phyloP scores from a whole-genome alignment of 2,888 invertebrate genomes.

The Periphyllus acericola region DNA sequence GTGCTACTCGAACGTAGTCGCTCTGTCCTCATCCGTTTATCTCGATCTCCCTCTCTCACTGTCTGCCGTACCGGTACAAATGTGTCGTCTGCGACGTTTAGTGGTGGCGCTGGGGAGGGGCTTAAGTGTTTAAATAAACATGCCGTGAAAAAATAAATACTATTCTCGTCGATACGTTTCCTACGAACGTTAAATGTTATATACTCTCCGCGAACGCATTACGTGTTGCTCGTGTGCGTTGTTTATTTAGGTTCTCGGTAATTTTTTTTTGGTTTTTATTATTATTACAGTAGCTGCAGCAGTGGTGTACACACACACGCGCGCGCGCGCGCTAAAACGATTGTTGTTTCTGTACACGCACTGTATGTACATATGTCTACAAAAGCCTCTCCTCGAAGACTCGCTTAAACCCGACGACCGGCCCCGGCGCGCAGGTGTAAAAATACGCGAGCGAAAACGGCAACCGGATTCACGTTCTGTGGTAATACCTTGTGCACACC shows the following conservation, averaged over 20 bases:
- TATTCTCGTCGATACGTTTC: neutral
- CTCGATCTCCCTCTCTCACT: no score
- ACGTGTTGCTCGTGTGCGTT: neutral
- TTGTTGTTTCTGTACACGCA: neutral
- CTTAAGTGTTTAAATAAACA: neutral
- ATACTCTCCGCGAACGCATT: neutral
- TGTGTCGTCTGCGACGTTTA: no score
- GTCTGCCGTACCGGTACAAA: no score
- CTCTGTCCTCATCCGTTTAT: no score
- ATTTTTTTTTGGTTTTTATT: conserved; percentile 15
- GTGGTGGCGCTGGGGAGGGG: no score
- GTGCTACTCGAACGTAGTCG: no score
- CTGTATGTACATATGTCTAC: no score
- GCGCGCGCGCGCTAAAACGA: neutral
- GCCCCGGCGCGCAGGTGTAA: conserved; percentile 13
- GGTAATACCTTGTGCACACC: conserved; percentile 11
- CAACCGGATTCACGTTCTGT: conserved; percentile 21
- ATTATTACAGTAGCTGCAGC: conserved; percentile 3
- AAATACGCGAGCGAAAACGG: conserved; percentile 10
- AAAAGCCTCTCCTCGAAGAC: neutral
- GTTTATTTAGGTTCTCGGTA: conserved; percentile 34
- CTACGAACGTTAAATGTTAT: neutral
- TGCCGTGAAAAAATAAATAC: neutral
- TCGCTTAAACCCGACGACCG: neutral
- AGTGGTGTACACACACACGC: neutral